Conservation (phyloP, 2,888 invertebrate species). For the Platycheirus albimanus region DNA sequence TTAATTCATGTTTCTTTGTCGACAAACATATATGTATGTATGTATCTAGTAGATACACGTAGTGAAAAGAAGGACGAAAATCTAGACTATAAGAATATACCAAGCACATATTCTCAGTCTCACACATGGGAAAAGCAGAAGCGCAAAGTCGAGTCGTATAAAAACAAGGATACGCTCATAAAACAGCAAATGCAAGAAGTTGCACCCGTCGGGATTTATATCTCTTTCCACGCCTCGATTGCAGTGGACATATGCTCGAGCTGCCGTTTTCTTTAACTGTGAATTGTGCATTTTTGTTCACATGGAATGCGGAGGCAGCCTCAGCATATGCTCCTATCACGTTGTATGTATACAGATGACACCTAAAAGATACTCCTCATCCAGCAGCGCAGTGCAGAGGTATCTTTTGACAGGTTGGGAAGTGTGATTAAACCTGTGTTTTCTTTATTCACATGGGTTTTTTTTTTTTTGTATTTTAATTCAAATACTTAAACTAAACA, state of each 20-base stretch:
- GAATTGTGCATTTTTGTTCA: slow-evolving; percentile 28
- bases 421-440: slow-evolving; percentile 51
- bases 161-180: slow-evolving; percentile 66
- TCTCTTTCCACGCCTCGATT: slow-evolving; percentile 54
- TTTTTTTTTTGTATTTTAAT: slow-evolving; percentile 36
- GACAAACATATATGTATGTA: background rate
- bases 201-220: slow-evolving; percentile 59
- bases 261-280: slow-evolving; percentile 52
- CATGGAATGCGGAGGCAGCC: no score
- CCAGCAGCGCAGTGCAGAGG: slow-evolving; percentile 59
- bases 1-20: slow-evolving; percentile 23
- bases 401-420: slow-evolving; percentile 57
- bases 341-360: background rate
- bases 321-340: no score
- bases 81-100: slow-evolving; percentile 26
- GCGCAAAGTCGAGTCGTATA: slow-evolving; percentile 48
- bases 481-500: slow-evolving; percentile 56
- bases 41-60: no score
- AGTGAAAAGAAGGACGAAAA: background rate
- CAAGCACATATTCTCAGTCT: slow-evolving; percentile 10
- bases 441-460: slow-evolving; percentile 11
- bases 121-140: slow-evolving; percentile 11
- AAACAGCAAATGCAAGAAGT: slow-evolving; percentile 62
- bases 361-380: background rate
- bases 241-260: slow-evolving; percentile 58